Evolutionary conservation across 2,113 vertebrate species (phyloP), one percentile per base, ranked within the genome.

Genomic region (Mixornis gularis): DNA sequence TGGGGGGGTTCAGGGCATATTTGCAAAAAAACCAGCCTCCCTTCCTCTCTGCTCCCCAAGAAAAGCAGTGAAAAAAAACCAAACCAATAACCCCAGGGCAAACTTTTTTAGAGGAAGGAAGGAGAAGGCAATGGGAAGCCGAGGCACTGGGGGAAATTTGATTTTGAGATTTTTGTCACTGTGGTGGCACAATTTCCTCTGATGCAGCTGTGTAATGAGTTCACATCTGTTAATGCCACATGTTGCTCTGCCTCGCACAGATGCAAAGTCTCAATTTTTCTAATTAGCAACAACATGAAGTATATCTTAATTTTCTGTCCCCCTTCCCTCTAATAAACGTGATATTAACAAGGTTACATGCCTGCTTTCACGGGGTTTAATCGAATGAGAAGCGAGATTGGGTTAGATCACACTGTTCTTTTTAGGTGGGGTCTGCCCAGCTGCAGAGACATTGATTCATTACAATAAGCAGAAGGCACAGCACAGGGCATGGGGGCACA

Each of bases 181-280:
- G 79, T 41, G 69, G 79, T 95, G 87, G 94, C 95, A 95, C 94
- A 85, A 96, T 96, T 93, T 94, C 36, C 96, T 96, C 69, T 1
- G 19, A 93, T 98, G 97, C 97, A 98, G 98, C 97, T 98, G 98
- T 98, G 97, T 97, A 97, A 97, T 97, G 97, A 97, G 96, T 97
- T 96, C 97, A 97, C 98, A 98, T 98, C 98, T 98, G 97, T 97
- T 97, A 94, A 94, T 96, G 95, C 96, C 97, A 98, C 98, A 97
- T 97, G 98, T 98, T 98, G 98, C 97, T 98, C 85, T 90, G 97
- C 44, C 92, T 97, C 91, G 96, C 93, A 92, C 97, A 98, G 98
- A 98, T 98, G 97, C 95, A 98, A 98, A 98, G 96, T 97, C 97
- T 98, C 98, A 98, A 97, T 98, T 98, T 98, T 98, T 98, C 97